Base-by-base conservation (phyloP, 2,113 vertebrate species). In the Neopipo cinnamomea region DNA sequence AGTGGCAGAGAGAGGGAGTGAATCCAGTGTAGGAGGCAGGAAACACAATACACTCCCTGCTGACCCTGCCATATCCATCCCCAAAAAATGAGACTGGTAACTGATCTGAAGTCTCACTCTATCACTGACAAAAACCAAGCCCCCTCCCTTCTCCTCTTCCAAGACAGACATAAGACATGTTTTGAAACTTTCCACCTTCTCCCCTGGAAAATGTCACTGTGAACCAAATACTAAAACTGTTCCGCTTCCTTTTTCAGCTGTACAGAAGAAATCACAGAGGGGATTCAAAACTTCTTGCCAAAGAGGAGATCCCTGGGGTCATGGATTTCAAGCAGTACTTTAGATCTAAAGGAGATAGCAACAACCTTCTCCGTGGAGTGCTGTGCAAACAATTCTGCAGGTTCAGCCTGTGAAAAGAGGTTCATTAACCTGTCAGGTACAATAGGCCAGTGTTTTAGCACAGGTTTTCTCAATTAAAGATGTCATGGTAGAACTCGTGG, bases 351-450 rank as follows among this genome's bases (percentile, higher is more conserved):
- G 2, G 73, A 97, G 41, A 56, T 74, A 19, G 18, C 94, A 41
- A 25, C 88, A 33, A 71, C 81, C 15, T 73, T 97, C 78, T 95
- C 62, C 0, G 27, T 98, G 63, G 97, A 93, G 89, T 98, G 99
- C 88, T 99, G 99, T 56, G 96, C 98, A 8, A 95, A 90, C 30
- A 99, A 99, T 95, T 94, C 96, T 6, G 58, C 96, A 0, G 98
- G 97, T 47, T 95, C 79, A 4, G 90, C 97, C 77, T 99, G 99
- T 22, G 52, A 97, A 53, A 97, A 94, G 19, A 93, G 89, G 61
- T 89, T 97, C 47, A 73, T 98, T 76, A 97, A 91, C 41, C 79
- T 95, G 4, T 47, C 97, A 98, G 98, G 98, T 98, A 97, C 16
- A 25, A 24, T 27, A 35, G 25, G 6, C 27, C 14, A 37, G 28